Evolutionary conservation across 2,797 vertebrate species (phyloP), one percentile per base, ranked within the genome.

Genomic region (Galagoides demidoff): DNA sequence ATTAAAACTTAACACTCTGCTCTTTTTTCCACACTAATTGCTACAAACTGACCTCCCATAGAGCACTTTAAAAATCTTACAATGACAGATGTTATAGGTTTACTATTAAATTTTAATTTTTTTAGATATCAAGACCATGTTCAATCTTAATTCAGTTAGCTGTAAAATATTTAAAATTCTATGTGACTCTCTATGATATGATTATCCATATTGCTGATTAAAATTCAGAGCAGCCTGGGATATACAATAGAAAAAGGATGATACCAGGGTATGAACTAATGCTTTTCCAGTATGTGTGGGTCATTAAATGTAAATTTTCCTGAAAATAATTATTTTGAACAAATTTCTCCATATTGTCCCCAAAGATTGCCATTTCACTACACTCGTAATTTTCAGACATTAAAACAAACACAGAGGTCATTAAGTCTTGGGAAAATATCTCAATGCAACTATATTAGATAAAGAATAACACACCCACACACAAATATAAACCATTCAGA

Each of bases 321-420:
- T 73, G 63, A 96, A 95, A 96, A 91, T 95, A 92, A 85, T 89
- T 81, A 43, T 37, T 43, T 87, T 93, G 14, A 89, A 71, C 59
- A 94, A 23, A 29, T 86, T 27, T 86, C 22, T 61, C 31, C 17
- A 6, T 49, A 29, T 87, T 79, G 8, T 23, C 4, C 34, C 61
- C 39, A 81, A 82, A 82, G 19, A 89, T 34, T 27, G 9, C 39
- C 34, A 90, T 89, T 88, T 89, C 31, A 82, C 23, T 49, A 1
- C n/a, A 92, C 9, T 61, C 78, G 3, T 49, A 20, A 13, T 37
- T 82, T 68, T 92, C 34, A 66, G 52, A 84, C 31, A 25, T 29
- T 77, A 77, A 94, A 64, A 74, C 3, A 87, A 89, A 84, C 1
- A 55, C 66, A 94, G 76, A 88, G 16, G 25, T 2, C 5, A 7